These are phyloP conservation scores for Cerastis leucographa DNA, from an alignment of 2,888 invertebrate genomes.

Conservation along the genomic window DNA sequence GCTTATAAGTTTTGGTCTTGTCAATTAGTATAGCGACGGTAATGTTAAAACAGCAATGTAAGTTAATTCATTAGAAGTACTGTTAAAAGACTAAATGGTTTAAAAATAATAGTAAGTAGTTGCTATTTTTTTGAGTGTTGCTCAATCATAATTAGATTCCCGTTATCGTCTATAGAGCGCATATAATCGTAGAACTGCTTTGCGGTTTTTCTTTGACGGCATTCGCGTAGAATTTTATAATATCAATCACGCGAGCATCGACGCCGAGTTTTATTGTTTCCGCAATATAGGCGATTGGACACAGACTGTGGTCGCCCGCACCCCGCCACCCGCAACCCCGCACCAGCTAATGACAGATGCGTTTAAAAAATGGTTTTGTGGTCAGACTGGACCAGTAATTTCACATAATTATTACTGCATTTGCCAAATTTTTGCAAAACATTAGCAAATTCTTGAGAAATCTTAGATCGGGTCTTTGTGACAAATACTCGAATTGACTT, in stretches of 20 bases:
- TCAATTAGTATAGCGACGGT: background rate
- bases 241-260: conserved; percentile 74
- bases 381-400: conserved; percentile 22
- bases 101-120: conserved; percentile 13
- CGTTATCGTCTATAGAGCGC: conserved; percentile 66
- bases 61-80: background rate
- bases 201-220: conserved; percentile 65
- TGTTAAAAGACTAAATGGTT: conserved; percentile 12
- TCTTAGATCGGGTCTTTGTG: background rate
- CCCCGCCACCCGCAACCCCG: conserved; percentile 23
- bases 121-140: conserved; percentile 44
- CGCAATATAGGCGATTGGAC: conserved; percentile 78
- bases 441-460: conserved; percentile 13
- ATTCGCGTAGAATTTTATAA: conserved; percentile 72
- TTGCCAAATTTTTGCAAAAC: conserved; percentile 30
- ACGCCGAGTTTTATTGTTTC: conserved; percentile 77
- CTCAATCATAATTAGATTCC: conserved; percentile 61
- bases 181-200: conserved; percentile 66
- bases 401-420: conserved; percentile 26
- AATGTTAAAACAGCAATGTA: background rate
- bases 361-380: conserved; percentile 50
- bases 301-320: conserved; percentile 59
- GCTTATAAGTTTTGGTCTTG: background rate
- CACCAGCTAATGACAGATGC: conserved; percentile 47
- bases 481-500: background rate